phyloP scores from a whole-genome alignment of 2,888 invertebrate species.

The Oscheius onirici region DNA sequence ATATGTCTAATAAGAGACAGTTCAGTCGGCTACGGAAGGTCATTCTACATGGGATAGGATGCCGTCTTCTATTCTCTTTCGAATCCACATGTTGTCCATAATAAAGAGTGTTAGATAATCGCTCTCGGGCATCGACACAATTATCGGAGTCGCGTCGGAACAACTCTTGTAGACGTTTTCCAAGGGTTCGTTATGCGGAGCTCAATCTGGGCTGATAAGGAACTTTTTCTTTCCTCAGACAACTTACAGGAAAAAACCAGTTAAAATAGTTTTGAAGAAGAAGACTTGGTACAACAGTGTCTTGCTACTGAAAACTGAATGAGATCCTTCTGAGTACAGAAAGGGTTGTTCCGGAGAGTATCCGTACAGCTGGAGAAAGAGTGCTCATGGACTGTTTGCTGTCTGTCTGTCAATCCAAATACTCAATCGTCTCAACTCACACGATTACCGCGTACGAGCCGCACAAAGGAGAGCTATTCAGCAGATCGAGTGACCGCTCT shows the following conservation, averaged over 20 bases:
- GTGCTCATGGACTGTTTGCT: conserved; percentile 26
- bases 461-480: conserved; percentile 20
- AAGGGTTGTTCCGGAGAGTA: too few species aligned
- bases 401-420: conserved; percentile 28
- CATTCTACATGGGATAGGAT: conserved; percentile 19
- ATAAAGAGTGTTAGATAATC: conserved; percentile 17
- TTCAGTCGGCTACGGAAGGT: conserved; percentile 26
- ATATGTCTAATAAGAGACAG: neutral
- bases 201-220: too few species aligned
- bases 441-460: conserved; percentile 25
- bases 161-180: neutral
- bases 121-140: neutral
- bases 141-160: neutral
- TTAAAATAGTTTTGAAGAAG: too few species aligned
- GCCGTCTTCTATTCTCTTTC: neutral
- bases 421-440: conserved; percentile 32
- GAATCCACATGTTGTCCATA: conserved; percentile 13
- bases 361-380: conserved; percentile 20
- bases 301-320: too few species aligned
- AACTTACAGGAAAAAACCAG: too few species aligned
- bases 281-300: too few species aligned
- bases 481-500: conserved; percentile 30
- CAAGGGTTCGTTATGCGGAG: too few species aligned
- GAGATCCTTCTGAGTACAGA: too few species aligned
- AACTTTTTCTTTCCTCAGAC: too few species aligned